Base-by-base conservation (phyloP, 2,113 vertebrate species). In the Circaetus cinerascens region DNA sequence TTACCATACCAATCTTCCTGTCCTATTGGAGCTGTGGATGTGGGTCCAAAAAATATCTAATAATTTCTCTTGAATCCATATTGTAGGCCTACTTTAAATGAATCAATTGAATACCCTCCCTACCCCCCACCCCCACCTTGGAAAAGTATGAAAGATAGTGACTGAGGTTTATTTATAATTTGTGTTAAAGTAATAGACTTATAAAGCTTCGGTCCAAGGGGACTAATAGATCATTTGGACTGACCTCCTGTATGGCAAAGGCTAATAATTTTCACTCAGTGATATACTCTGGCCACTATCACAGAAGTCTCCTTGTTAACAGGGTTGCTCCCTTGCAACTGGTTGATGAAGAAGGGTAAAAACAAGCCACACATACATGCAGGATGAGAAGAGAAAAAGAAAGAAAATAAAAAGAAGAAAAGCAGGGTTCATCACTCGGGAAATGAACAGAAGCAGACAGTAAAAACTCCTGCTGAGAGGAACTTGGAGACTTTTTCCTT, bases 261-360 rank as follows among this genome's bases (percentile, higher is more conserved):
- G 59, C 50, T 92, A 96, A 81, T 89, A 89, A 91, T 86, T 96
- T 94, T 95, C 55, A 57, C 11, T 69, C 50, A 25, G 27, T 74
- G 51, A 83, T 91, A 30, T 51, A 29, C 30, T 94, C 53, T 60
- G 40, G 8, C 9, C 30, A 20, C 50, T 41, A 9, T 17, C 25
- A 66, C 13, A 53, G 50, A 55, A 66, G 11, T 51, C 41, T 73
- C 11, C 23, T 56, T 68, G 40, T 27, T 75, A 51, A 13, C 6
- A 46, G 40, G 15, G 11, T 34, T 93, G 13, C 8, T 83, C 11
- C 6, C 40, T 73, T 67, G 45, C 23, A 81, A 43, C 7, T 76
- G 5, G 17, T 18, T 88, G 34, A 62, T 43, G 20, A 75, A 60
- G 20, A 75, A 73, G 16, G 7, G 12, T 25, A 5, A 53, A 68